Percentiles rank a stretch among this genome's conserved stretches.
These are phyloP conservation scores for Saxicola maurus DNA, from an alignment of 2,797 vertebrate genomes.

Conservation along the genomic window DNA sequence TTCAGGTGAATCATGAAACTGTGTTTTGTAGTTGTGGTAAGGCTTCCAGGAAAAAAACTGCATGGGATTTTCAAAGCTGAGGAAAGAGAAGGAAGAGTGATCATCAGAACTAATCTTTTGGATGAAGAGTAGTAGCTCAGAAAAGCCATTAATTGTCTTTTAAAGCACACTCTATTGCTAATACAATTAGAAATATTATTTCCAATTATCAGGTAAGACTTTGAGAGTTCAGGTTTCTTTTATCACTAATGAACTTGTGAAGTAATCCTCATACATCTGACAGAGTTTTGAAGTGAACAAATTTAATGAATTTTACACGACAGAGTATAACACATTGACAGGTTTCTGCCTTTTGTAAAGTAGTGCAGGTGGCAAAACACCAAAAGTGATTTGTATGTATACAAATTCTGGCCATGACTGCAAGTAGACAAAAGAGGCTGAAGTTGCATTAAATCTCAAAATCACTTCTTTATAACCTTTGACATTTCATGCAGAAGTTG, in stretches of 20 bases:
- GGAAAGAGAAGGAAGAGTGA: not conserved
- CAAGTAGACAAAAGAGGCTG: not conserved
- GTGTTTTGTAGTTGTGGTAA: not conserved
- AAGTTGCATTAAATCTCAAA: not conserved
- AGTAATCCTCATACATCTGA: not conserved
- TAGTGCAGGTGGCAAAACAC: not conserved
- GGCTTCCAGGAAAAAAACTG: not conserved
- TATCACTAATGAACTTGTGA: not conserved
- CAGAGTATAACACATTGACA: not conserved
- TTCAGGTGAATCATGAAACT: not conserved
- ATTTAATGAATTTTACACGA: not conserved
- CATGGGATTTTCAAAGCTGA: not conserved
- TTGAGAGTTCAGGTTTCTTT: not conserved
- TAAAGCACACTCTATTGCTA: not conserved
- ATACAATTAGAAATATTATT: not conserved
- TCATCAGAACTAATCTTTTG: not conserved
- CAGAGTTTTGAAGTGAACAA: not conserved
- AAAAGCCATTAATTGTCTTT: not conserved
- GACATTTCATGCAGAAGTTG: not conserved
- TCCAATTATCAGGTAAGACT: not conserved
- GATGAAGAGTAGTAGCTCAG: not conserved
- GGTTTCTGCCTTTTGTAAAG: not conserved
- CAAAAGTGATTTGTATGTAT: not conserved
- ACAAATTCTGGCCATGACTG: not conserved
- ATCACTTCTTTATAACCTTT: not conserved